Evolutionary conservation across 2,888 invertebrate species (phyloP).

Genomic region (Pristionchus mayeri): DNA sequence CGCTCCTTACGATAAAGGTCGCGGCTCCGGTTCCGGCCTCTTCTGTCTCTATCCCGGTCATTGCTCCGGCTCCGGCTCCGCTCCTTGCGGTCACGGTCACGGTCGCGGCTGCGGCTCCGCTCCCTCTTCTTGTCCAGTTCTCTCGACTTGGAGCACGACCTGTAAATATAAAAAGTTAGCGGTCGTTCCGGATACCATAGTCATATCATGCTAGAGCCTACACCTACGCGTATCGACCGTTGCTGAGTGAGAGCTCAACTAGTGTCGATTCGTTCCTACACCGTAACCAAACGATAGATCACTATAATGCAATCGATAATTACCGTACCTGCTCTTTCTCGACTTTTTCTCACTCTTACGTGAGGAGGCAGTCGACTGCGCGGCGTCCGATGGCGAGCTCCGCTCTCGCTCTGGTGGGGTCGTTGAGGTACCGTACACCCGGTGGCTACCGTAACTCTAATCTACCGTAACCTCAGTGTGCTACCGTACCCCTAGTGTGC

Average conservation of each 20-base stretch:
- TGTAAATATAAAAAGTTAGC: conserved; percentile 7
- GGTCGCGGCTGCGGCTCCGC: too few species aligned
- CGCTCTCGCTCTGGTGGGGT: conserved; percentile 20
- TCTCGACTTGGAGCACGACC: conserved; percentile 28
- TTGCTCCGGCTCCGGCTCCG: too few species aligned
- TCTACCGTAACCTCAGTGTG: not conserved
- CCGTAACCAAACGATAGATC: too few species aligned
- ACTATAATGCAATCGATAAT: not conserved
- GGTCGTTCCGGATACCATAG: not conserved
- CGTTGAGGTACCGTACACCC: not conserved
- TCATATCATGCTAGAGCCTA: not conserved
- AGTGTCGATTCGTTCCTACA: not conserved
- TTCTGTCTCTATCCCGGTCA: too few species aligned
- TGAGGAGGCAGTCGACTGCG: not conserved
- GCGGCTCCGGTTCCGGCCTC: conserved; percentile 34
- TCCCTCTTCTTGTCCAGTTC: not conserved
- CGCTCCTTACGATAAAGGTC: not conserved
- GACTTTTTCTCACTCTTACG: conserved; percentile 40
- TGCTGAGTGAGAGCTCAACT: not conserved
- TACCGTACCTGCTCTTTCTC: conserved; percentile 35
- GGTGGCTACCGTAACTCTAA: not conserved
- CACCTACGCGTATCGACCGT: conserved; percentile 16
- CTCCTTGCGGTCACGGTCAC: too few species aligned
- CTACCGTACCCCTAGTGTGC: not conserved
- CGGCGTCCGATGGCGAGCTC: not conserved